Evolutionary conservation across 2,797 vertebrate species (phyloP), one percentile per base, ranked within the genome.

Genomic region (Artibeus jamaicensis): DNA sequence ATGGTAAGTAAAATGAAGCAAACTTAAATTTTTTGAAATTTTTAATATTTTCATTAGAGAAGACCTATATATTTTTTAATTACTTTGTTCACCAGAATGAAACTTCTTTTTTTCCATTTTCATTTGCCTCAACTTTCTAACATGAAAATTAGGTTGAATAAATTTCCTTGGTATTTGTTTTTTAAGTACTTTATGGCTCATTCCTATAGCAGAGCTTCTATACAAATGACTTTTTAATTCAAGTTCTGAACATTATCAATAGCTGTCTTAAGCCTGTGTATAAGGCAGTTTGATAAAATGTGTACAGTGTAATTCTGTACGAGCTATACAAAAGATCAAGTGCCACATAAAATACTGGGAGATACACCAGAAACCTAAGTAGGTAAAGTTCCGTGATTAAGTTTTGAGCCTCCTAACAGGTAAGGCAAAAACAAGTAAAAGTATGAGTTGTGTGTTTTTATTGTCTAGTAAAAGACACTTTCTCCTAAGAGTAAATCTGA

Each of bases 1-100:
- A 96, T 0, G 59, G 96, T 97, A 95, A 96, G 95, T 96, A 92
- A 89, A 81, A 44, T 62, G 55, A 89, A 91, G 39, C 26, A 85
- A 79, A 65, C 53, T 73, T 59, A 37, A 76, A 55, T 8, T 79
- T 67, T 53, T 53, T 53, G 50, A 53, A 21, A 8, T 55, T 9
- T 67, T 34, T 34, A 71, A 21, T 71, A n/a, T 84, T 93, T 97
- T 91, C 18, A 21, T 81, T 92, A 88, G 59, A 73, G 22, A 76
- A 81, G 12, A 73, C 12, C 5, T 88, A 5, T 77, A 9, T 77
- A 16, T 89, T 92, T 92, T 65, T 29, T 91, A 83, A 70, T 59
- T 71, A 59, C 29, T 81, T 90, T 76, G 32, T 88, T 96, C 21
- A 67, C 1, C 12, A 81, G n/a, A 82, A 70, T 39, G 59, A 87